Evolutionary conservation across 2,797 vertebrate genomes (phyloP).

Genomic region (Fringilla coelebs): DNA sequence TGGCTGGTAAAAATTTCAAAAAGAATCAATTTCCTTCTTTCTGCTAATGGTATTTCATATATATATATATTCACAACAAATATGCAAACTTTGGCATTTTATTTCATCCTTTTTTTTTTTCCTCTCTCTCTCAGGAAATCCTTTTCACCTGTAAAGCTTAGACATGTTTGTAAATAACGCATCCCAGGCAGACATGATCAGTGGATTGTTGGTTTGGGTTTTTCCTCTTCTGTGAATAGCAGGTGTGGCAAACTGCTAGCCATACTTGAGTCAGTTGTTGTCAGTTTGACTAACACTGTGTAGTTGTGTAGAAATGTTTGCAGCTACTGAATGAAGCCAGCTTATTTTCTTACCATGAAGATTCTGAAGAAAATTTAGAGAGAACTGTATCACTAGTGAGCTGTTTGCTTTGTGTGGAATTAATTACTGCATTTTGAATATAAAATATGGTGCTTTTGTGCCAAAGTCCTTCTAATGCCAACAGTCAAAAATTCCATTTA

Average conservation of each 20-base stretch:
- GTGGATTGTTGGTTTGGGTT: background rate
- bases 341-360: background rate
- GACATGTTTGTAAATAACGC: background rate
- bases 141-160: background rate
- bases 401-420: background rate
- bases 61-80: background rate
- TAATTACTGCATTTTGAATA: constrained; percentile 7
- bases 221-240: background rate
- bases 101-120: accelerated
- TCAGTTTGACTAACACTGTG: background rate
- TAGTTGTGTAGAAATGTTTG: constrained; percentile 18
- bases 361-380: background rate
- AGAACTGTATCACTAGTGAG: background rate
- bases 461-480: constrained; percentile 6
- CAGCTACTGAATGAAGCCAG: background rate
- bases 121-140: background rate
- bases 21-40: background rate
- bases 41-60: background rate
- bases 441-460: background rate
- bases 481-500: background rate
- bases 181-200: background rate
- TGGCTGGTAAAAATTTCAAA: background rate
- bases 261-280: background rate
- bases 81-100: accelerated
- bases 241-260: background rate